Conservation (phyloP, 2,888 invertebrate species). For the Melikaiella ostensackeni region DNA sequence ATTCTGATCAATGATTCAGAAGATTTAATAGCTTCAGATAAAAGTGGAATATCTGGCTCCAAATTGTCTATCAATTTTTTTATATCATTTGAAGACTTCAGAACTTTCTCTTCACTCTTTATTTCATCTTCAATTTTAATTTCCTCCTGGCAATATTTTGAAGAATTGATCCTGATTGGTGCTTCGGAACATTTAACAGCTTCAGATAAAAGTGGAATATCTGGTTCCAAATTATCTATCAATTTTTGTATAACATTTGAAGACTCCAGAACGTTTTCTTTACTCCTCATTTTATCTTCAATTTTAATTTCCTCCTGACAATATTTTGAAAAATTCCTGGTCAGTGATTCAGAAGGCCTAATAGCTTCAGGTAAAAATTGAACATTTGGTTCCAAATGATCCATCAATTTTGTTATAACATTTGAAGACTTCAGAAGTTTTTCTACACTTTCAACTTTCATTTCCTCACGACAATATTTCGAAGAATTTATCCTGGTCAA, state of each 20-base stretch:
- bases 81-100: neutral
- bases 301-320: too few relatives aligned
- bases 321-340: too few relatives aligned
- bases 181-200: neutral
- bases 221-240: neutral
- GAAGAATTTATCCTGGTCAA: neutral
- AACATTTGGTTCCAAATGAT: too few relatives aligned
- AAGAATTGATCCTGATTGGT: neutral
- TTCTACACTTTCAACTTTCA: too few relatives aligned
- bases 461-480: too few relatives aligned
- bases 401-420: too few relatives aligned
- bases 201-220: neutral
- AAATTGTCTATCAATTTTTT: neutral
- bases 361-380: too few relatives aligned
- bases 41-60: neutral
- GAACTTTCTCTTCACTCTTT: neutral
- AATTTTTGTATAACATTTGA: neutral
- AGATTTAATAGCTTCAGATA: neutral
- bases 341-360: too few relatives aligned
- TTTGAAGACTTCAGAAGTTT: too few relatives aligned
- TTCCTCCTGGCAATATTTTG: constrained; percentile 22
- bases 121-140: neutral
- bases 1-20: neutral
- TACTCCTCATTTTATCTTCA: too few relatives aligned
- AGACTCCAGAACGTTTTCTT: neutral